Percentiles rank a stretch among this genome's conserved stretches.
phyloP scores from a whole-genome alignment of 2,888 invertebrate genomes.

The Limnephilus auricula region DNA sequence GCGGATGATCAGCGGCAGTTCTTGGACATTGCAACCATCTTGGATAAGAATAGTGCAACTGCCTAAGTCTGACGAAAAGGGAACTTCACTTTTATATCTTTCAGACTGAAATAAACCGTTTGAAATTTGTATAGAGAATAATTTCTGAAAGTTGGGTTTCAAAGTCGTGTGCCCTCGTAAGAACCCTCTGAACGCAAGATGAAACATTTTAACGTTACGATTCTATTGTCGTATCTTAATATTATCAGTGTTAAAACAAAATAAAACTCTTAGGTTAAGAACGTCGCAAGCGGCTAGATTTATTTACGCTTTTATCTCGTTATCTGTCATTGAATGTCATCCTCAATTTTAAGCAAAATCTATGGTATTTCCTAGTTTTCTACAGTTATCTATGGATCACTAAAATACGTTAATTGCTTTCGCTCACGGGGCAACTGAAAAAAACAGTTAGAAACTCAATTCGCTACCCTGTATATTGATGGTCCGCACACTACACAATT shows the following conservation, averaged over 20 bases:
- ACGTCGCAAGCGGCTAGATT: neutral
- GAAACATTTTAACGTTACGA: constrained; percentile 25
- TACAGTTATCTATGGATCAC: too few species aligned
- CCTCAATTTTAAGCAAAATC: too few species aligned
- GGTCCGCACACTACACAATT: too few species aligned
- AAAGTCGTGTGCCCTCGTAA: neutral
- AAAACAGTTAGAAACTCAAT: too few species aligned
- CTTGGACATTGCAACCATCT: constrained; percentile 82
- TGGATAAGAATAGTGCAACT: constrained; percentile 75
- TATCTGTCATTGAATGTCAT: neutral
- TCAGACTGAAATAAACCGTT: neutral
- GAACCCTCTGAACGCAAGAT: constrained; percentile 2
- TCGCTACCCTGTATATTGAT: too few species aligned
- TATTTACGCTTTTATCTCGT: neutral
- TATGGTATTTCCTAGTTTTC: too few species aligned
- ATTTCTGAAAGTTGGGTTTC: constrained; percentile 9
- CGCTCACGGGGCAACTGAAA: too few species aligned
- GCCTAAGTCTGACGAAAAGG: constrained; percentile 51
- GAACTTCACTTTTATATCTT: constrained; percentile 50
- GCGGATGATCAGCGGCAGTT: constrained; percentile 82
- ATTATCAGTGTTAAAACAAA: neutral
- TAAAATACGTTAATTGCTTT: too few species aligned
- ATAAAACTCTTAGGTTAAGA: neutral
- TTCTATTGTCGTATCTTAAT: neutral
- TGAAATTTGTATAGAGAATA: neutral